Base-by-base conservation (phyloP, 2,888 invertebrate species). In the Trisateles emortualis region DNA sequence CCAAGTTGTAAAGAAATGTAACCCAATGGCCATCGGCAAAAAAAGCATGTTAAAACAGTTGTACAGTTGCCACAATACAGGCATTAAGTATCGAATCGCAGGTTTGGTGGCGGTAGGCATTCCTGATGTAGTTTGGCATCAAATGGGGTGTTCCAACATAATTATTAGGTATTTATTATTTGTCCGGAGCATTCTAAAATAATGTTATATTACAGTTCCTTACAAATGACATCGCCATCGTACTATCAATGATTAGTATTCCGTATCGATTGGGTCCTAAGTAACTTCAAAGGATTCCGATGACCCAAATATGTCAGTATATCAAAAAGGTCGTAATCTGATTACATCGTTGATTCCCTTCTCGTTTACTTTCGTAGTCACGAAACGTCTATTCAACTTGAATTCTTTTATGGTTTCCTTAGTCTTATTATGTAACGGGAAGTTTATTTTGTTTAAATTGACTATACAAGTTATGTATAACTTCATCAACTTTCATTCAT, bases 271-370 rank as follows among this genome's bases (percentile, higher is more conserved):
- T 64, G 26, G 36, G 52, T 41, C 16, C 42, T 50, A 46, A 64
- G 45, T 49, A 64, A 76, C 76, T 79, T 77, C 72, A 79, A 72
- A 77, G 79, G 75, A 71, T 75, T 76, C 73, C 68, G 54, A 60
- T 73, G 76, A 71, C 78, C 79, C 67, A 72, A 74, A 75, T 77
- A 74, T 65, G 70, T 68, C 72, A 58, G 52, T 53, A 59, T 76
- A 74, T 74, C 63, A 66, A 69, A 72, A 72, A 76, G 76, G 68
- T 52, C 65, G 66, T 71, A 72, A 72, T 72, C 72, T 61, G 76
- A 79, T 78, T 74, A 76, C 56, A 35, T 47, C 65, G 52, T 58
- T 64, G 64, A 64, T 64, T 66, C 64, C 48, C 55, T 41, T 32
- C 46, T 48, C 54, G 54, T 57, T 63, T 72, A 66, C 59, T 63